Percentiles rank a stretch among this genome's conserved stretches.
Conservation (phyloP, 2,888 invertebrate genomes). For the Cheilosia grossa region DNA sequence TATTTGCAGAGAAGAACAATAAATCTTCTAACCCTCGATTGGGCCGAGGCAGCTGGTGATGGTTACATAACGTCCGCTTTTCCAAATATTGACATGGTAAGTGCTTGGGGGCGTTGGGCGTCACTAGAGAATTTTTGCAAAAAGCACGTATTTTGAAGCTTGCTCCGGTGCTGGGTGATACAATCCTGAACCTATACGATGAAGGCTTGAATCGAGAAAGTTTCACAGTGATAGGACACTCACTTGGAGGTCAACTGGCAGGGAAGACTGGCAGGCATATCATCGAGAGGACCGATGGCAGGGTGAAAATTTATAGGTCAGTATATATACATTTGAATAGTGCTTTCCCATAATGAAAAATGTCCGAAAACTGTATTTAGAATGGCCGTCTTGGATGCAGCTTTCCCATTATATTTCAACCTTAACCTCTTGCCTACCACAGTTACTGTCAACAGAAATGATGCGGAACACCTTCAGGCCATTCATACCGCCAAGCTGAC, state of each 20-base stretch:
- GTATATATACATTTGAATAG: background rate
- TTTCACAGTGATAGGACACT: constrained; percentile 45
- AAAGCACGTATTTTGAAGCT: constrained; percentile 4
- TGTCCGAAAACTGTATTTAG: constrained; percentile 6
- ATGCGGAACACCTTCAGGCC: constrained; percentile 52
- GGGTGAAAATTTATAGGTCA: constrained; percentile 29
- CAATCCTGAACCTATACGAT: constrained; percentile 20
- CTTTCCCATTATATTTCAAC: constrained; percentile 49
- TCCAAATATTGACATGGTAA: constrained; percentile 31
- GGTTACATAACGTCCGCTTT: constrained; percentile 39
- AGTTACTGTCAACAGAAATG: constrained; percentile 28
- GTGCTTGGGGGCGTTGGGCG: background rate
- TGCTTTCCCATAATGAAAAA: background rate
- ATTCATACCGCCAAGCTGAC: constrained; percentile 60
- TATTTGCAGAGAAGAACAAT: constrained; percentile 71
- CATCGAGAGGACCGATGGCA: constrained; percentile 32
- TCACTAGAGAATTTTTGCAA: background rate
- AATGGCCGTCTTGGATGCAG: constrained; percentile 54
- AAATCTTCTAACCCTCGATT: constrained; percentile 76
- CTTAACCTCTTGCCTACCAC: background rate
- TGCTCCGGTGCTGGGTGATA: constrained; percentile 28
- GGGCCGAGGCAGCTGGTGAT: constrained; percentile 63
- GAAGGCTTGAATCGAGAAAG: constrained; percentile 28
- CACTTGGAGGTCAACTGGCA: constrained; percentile 57
- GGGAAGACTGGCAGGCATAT: constrained; percentile 45